Conservation (phyloP, 1,140 invertebrate genomes). For the Zaprionus lachaisei region DNA sequence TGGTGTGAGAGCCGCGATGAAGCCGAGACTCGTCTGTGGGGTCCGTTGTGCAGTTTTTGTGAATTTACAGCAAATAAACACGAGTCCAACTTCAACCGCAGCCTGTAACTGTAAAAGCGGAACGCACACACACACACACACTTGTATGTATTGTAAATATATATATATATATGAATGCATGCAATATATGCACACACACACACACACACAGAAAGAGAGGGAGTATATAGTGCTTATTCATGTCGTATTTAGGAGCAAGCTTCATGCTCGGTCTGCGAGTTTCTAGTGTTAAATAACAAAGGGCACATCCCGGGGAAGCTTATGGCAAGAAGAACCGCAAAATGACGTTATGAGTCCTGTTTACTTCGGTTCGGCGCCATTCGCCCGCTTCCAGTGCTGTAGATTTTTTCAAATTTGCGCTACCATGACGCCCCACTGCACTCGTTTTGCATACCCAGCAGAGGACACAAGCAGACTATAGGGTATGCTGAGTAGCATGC, state of each 20-base stretch:
- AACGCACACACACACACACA: constrained; percentile 7
- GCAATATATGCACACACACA: neutral
- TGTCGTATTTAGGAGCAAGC: constrained; percentile 7
- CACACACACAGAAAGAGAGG: neutral
- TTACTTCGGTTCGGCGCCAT: constrained; percentile 1
- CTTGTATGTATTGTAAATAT: neutral
- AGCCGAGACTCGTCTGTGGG: neutral
- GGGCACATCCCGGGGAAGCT: constrained; percentile 14
- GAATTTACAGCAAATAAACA: constrained; percentile 5
- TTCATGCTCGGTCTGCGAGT: neutral
- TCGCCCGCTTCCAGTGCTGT: neutral
- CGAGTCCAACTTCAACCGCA: constrained; percentile 7
- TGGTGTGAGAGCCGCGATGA: neutral
- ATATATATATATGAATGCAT: too few relatives aligned
- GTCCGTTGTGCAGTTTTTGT: constrained; percentile 1
- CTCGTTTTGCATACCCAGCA: constrained; percentile 6
- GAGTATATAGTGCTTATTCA: constrained; percentile 1
- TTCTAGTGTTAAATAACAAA: constrained; percentile 51
- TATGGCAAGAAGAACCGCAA: constrained; percentile 44
- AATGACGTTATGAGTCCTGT: constrained; percentile 48
- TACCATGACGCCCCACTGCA: constrained; percentile 8
- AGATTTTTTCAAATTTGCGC: constrained; percentile 24
- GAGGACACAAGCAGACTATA: neutral
- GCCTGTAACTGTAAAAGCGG: constrained; percentile 20
- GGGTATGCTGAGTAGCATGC: neutral